Evolutionary conservation across 2,888 invertebrate species (phyloP).

Genomic region (Cactoblastis cactorum): DNA sequence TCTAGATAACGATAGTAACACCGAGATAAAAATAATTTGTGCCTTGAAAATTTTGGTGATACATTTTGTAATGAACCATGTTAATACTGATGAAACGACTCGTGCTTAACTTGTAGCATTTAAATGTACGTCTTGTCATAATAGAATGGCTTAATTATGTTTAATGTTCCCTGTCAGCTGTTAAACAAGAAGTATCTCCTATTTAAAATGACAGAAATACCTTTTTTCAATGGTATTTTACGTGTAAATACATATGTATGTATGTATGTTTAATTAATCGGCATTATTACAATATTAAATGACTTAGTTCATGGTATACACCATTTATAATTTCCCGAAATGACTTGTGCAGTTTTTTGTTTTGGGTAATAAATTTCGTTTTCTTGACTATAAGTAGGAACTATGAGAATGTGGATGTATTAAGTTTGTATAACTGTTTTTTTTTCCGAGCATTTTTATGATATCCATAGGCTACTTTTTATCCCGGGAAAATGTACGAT

Average conservation of each 20-base stretch:
- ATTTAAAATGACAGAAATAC: not conserved
- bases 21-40: too few species aligned
- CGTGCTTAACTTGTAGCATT: not conserved
- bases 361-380: too few species aligned
- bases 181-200: not conserved
- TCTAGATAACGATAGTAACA: too few species aligned
- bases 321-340: too few species aligned
- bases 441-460: too few species aligned
- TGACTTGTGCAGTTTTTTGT: too few species aligned
- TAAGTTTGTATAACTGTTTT: too few species aligned
- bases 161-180: not conserved
- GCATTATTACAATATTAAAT: not conserved
- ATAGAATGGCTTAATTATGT: constrained; percentile 6
- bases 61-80: not conserved
- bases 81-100: not conserved
- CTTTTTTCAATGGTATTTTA: not conserved
- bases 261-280: not conserved
- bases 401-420: too few species aligned
- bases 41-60: too few species aligned
- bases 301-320: not conserved
- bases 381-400: too few species aligned
- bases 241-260: not conserved
- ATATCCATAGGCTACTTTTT: too few species aligned
- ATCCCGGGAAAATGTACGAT: too few species aligned
- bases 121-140: not conserved